Evolutionary conservation across 2,113 vertebrate species (phyloP), one percentile per base, ranked within the genome.

Genomic region (Arvicanthis niloticus): DNA sequence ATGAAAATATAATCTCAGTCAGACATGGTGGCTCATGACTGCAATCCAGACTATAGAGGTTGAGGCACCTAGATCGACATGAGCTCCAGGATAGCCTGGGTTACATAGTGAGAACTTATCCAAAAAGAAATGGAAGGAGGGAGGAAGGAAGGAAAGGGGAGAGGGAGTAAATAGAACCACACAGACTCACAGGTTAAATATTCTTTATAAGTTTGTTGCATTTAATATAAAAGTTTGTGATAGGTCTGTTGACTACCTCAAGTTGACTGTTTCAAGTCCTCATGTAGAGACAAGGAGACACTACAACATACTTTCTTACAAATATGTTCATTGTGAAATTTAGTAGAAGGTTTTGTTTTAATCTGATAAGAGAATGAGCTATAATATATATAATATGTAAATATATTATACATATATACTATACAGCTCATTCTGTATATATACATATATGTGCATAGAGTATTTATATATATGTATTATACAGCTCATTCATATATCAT

Each of bases 261-360:
- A 87, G 62, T 70, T 85, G 42, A 92, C 75, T 62, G 8, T 45
- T 93, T 94, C 56, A 78, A 75, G 88, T 92, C 75, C 26, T 60
- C 42, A 48, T 65, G 34, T 70, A 88, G 26, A 58, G 42, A 90
- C 78, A 88, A 90, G 87, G 26, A 80, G 62, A 93, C 65, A 17
- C 7, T 88, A 93, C 82, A 95, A 81, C 56, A 29, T 77, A 60
- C 56, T 12, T 4, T 56, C 37, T 26, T 42, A 10, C 92, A 29
- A 81, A 77, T 48, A 13, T 62, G 2, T 85, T 67, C 94, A 70
- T 82, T 96, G 42, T 68, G 88, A 96, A 96, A 93, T 88, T 76
- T 93, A 91, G 53, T 26, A 78, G 21, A 24, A 51, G 15, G 15
- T 62, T 82, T n/a, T 78, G 7, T 60, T 93, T 89, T 51, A 91